A percentile compares a stretch with the other conserved stretches of the same genome.
phyloP scores from a whole-genome alignment of 2,797 vertebrate genomes.

The Spondyliosoma cantharus region DNA sequence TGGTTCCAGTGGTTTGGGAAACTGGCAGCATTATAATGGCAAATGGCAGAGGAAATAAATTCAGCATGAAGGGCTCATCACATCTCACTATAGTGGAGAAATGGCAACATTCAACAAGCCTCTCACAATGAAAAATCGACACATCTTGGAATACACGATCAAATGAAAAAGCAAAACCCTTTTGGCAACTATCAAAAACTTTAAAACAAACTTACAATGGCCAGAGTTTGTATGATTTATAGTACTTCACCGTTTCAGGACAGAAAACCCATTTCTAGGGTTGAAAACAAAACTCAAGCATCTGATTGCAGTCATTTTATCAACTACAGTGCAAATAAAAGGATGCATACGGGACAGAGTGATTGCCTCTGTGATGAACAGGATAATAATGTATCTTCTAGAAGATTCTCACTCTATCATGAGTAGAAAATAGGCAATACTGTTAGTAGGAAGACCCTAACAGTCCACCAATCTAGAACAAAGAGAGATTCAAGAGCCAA shows the following conservation, averaged over 20 bases:
- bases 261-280: slow-evolving; percentile 6
- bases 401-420: slow-evolving; percentile 35
- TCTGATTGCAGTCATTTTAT: slow-evolving; percentile 50
- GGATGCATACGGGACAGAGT: background rate
- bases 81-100: background rate
- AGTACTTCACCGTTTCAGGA: background rate
- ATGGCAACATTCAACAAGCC: background rate
- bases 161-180: background rate
- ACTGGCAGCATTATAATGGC: background rate
- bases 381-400: slow-evolving; percentile 34
- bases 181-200: slow-evolving; percentile 5
- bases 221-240: background rate
- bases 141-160: background rate
- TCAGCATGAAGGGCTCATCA: background rate
- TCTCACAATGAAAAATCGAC: slow-evolving; percentile 2
- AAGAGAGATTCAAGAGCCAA: slow-evolving; percentile 51
- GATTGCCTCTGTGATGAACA: slow-evolving; percentile 50
- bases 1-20: background rate
- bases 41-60: slow-evolving; percentile 10
- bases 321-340: slow-evolving; percentile 48
- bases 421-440: slow-evolving; percentile 64
- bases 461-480: slow-evolving; percentile 52
- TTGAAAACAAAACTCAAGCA: slow-evolving; percentile 26
- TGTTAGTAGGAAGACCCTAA: slow-evolving; percentile 46
- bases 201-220: background rate